Evolutionary conservation across 2,797 vertebrate genomes (phyloP).

Genomic region (Acomys russatus): DNA sequence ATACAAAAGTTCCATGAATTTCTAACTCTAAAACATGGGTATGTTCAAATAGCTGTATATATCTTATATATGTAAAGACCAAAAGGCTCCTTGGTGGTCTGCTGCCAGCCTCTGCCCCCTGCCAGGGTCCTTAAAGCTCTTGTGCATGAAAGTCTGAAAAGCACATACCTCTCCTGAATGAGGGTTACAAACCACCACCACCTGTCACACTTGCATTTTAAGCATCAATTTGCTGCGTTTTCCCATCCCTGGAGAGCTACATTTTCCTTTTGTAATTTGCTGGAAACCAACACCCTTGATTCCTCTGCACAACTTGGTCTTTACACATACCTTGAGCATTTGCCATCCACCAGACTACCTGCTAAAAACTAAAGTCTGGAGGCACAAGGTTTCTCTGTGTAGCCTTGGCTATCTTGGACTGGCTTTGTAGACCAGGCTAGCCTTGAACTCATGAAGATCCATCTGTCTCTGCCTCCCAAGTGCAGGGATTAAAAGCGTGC

Average conservation of each 20-base stretch:
- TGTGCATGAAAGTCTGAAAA: constrained; percentile 16
- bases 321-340: constrained; percentile 41
- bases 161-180: background rate
- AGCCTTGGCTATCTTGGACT: no score
- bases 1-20: constrained; percentile 44
- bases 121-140: background rate
- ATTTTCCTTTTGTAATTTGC: constrained; percentile 46
- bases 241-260: background rate
- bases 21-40: constrained; percentile 59
- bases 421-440: no score
- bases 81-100: background rate
- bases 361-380: background rate
- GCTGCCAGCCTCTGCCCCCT: background rate
- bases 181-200: background rate
- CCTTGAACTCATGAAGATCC: no score
- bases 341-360: background rate
- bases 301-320: constrained; percentile 34
- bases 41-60: constrained; percentile 7
- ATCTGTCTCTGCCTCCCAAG: no score
- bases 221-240: constrained; percentile 13
- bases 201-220: constrained; percentile 43
- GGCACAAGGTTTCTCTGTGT: background rate
- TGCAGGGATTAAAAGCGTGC: no score
- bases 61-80: constrained; percentile 31
- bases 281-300: constrained; percentile 45